A percentile compares a stretch with the other conserved stretches of the same genome.
Conservation (phyloP, 2,797 vertebrate species). For the Ceyx erithaca region DNA sequence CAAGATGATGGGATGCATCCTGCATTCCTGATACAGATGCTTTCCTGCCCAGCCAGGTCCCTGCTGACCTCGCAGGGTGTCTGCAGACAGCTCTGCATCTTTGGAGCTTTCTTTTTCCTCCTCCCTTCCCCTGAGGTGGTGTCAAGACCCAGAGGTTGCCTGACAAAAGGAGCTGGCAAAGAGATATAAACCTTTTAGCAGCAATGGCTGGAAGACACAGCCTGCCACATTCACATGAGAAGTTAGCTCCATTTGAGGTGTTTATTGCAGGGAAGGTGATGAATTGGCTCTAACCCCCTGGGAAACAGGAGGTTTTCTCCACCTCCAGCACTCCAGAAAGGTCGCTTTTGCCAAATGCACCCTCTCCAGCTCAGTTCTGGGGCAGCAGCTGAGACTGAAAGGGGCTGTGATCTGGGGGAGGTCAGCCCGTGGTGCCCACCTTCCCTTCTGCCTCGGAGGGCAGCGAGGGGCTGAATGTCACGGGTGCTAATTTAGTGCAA, state of each 20-base stretch:
- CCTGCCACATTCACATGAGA: neutral
- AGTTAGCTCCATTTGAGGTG: neutral
- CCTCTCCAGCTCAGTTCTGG: neutral
- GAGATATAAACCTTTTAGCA: neutral
- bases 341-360: neutral
- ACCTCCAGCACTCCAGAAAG: neutral
- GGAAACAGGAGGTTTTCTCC: neutral
- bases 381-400: neutral
- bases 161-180: neutral
- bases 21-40: rapidly evolving
- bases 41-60: neutral
- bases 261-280: neutral
- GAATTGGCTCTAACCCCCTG: neutral
- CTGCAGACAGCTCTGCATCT: neutral
- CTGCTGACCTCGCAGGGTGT: neutral
- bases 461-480: neutral
- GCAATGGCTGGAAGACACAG: neutral
- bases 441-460: neutral
- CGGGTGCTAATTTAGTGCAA: neutral
- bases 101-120: neutral
- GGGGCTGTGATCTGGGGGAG: neutral
- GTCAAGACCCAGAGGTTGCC: neutral
- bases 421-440: neutral
- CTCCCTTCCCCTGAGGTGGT: neutral
- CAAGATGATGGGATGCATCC: rapidly evolving